Evolutionary conservation across 1,140 invertebrate genomes (phyloP).

Genomic region (Mesaphorura yosii): DNA sequence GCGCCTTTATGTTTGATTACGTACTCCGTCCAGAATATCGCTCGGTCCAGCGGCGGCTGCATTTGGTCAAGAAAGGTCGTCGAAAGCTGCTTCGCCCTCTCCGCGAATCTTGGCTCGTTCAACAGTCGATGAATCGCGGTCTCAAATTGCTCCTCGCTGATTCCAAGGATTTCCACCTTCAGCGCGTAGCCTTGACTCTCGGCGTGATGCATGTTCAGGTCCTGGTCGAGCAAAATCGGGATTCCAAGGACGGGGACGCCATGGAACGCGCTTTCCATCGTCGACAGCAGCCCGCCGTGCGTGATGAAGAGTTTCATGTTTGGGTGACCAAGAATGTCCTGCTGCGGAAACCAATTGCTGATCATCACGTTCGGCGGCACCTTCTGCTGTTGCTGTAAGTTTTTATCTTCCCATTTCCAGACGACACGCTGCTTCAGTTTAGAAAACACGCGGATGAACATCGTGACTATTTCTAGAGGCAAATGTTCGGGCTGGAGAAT

Average conservation of each 20-base stretch:
- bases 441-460: conserved; percentile 55
- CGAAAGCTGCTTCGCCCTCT: conserved; percentile 42
- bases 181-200: conserved; percentile 31
- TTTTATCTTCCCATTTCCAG: conserved; percentile 35
- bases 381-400: conserved; percentile 14
- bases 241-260: conserved; percentile 35
- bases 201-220: conserved; percentile 31
- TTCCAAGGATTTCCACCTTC: conserved; percentile 24
- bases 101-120: conserved; percentile 19
- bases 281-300: conserved; percentile 37
- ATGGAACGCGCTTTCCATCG: conserved; percentile 35
- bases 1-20: conserved; percentile 37
- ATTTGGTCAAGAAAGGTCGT: conserved; percentile 45
- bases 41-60: conserved; percentile 41
- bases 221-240: conserved; percentile 27
- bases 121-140: conserved; percentile 26
- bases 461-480: conserved; percentile 51
- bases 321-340: conserved; percentile 11
- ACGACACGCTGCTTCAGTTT: conserved; percentile 39
- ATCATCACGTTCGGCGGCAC: conserved; percentile 8
- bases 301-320: conserved; percentile 33
- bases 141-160: conserved; percentile 28
- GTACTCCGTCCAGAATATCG: conserved; percentile 52
- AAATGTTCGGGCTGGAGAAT: conserved; percentile 60
- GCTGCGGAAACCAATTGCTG: conserved; percentile 6